A percentile compares a stretch with the other conserved stretches of the same genome.
Conservation (phyloP, 2,888 invertebrate genomes). For the Drosophila parthenogenetica region DNA sequence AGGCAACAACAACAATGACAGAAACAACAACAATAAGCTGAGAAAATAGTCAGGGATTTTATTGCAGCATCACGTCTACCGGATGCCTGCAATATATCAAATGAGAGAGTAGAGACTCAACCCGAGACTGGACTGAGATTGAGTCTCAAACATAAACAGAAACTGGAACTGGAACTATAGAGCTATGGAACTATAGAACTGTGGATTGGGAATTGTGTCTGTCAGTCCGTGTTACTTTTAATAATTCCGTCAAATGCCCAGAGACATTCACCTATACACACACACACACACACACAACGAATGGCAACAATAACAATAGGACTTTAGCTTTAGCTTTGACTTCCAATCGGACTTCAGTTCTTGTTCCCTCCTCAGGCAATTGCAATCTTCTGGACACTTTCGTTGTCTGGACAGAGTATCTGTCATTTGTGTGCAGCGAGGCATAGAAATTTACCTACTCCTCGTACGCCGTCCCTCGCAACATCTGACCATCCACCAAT, state of each 20-base stretch:
- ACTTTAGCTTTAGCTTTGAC: conserved; percentile 9
- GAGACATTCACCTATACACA: conserved; percentile 67
- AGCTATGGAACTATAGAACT: conserved; percentile 17
- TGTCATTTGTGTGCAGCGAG: conserved; percentile 76
- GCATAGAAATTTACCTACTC: conserved; percentile 68
- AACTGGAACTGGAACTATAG: conserved; percentile 16
- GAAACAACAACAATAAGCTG: conserved; percentile 41
- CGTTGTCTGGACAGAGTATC: conserved; percentile 41
- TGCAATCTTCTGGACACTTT: conserved; percentile 62
- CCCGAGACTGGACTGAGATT: conserved; percentile 20
- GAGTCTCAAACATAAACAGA: conserved; percentile 17
- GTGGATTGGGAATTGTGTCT: conserved; percentile 46
- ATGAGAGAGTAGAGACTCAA: conserved; percentile 27
- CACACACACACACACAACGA: conserved; percentile 40
- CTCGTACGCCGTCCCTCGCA: conserved; percentile 15
- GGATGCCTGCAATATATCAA: conserved; percentile 80
- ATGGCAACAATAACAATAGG: conserved; percentile 75
- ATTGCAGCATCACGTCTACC: conserved; percentile 81
- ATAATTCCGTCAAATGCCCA: conserved; percentile 70
- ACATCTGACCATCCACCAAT: conserved; percentile 21
- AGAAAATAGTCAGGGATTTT: conserved; percentile 64
- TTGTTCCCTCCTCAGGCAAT: conserved; percentile 49
- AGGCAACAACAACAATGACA: conserved; percentile 23
- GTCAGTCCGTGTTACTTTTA: conserved; percentile 61
- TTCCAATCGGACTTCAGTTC: background rate